Base-by-base conservation (phyloP, 2,113 vertebrate species). In the Callopanchax toddi region DNA sequence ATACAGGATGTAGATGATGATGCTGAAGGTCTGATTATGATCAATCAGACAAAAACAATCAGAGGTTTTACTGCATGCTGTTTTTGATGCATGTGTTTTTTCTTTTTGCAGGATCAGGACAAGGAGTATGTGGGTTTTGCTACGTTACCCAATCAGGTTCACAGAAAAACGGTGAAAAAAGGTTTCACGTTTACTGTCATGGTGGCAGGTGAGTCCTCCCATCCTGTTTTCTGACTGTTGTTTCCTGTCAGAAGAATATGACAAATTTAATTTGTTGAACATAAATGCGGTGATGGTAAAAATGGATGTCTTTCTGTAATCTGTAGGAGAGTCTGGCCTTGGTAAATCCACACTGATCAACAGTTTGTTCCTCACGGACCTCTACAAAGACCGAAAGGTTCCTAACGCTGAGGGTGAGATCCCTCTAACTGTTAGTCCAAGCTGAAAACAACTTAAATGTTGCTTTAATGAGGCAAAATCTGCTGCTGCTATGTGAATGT, bases 141-240 rank as follows among this genome's bases (percentile, higher is more conserved):
- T 36, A 94, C 92, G 0, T 90, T 98, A 49, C 96, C 97, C 67
- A 97, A 94, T 82, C 97, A 98, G 87, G 95, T 99, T 59, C 95
- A 98, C 49, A 92, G 96, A 39, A 99, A 98, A 78, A 95, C 95
- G 0, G 94, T 98, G 89, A 99, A 98, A 90, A 99, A 96, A 81
- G 97, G 96, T 45, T 99, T 99, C 1, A 94, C 96, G 40, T 98
- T 99, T 66, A 98, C 97, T 0, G 92, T 98, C n/a, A 95, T 99
- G 95, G 97, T 98, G 58, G 95, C 94, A 91, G 97, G 97, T 98
- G 89, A 85, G 82, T 73, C 9, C 11, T 29, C 7, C 2, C 9
- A 2, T 12, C 8, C 11, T 36, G 20, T 54, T 29, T 49, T 25
- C 46, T 16, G n/a, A n/a, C n/a, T n/a, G n/a, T n/a, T n/a, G n/a